Evolutionary conservation across 2,888 invertebrate genomes (phyloP), one percentile per base, ranked within the genome.

Genomic region (Hemistola chrysoprasaria): DNA sequence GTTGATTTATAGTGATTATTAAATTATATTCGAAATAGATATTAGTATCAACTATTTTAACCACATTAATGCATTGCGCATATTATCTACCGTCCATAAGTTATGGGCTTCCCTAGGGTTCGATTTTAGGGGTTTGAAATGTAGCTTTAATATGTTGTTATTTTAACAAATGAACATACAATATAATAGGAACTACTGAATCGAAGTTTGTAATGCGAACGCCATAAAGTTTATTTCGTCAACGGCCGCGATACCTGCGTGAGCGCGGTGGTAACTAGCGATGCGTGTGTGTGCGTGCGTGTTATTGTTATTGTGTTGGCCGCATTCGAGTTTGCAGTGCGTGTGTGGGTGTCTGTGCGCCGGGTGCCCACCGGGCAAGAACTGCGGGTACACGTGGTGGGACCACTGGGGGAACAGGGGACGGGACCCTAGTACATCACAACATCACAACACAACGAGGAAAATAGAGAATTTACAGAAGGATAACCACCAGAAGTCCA

Each of bases 351-450:
- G 74, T 58, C 72, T 71, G 65, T 76, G 73, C 74, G 90, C 90
- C 67, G 95, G 95, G 90, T 96, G 96, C 85, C 95, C 94, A 82
- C 95, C 95, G 73, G 96, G 96, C 84, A 97, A 92, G 91, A 96
- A 97, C 92, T 97, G 96, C 67, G 97, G 96, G 90, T 96, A 96
- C 75, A 97, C 96, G 91, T 96, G 96, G 90, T 96, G 96, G 67
- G 96, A 96, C 96, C 97, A 97, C 91, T 97, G 96, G 64, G 96
- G 96, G 89, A 97, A 97, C 81, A 96, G 92, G 68, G 96, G 96
- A 78, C 95, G 92, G 72, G 94, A 92, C 80, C 94, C 87, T 68
- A 57, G 34, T 21, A 26, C 11, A 34, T 29, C 22, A 21, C 24
- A 4, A 32, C 30, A 25, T 8, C 6, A 20, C 28, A 28, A 32